Conservation (phyloP, 2,888 invertebrate genomes). For the Lamellibrachia satsuma region DNA sequence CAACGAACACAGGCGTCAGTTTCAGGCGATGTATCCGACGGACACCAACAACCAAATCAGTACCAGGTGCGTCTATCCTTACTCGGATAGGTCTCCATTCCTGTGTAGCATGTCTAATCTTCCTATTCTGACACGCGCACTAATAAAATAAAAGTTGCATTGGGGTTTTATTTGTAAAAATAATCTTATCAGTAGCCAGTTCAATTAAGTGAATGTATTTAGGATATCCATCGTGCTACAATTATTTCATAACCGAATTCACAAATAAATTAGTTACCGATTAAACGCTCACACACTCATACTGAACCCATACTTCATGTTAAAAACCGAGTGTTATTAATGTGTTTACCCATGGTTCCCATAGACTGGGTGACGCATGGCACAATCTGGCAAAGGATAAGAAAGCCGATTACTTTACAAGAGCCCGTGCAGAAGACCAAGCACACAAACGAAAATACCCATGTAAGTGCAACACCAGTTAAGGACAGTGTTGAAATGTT, state of each 20-base stretch:
- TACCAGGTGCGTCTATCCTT: background rate
- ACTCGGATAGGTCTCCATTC: background rate
- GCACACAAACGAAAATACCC: background rate
- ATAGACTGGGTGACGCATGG: constrained; percentile 9
- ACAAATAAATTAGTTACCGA: too few species aligned
- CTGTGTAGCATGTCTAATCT: too few species aligned
- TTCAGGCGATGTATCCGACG: constrained; percentile 1
- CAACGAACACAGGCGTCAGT: constrained; percentile 13
- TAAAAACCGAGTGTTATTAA: background rate
- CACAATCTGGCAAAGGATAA: background rate
- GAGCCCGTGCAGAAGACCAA: background rate
- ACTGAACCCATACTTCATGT: background rate
- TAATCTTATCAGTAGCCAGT: too few species aligned
- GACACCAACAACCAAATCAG: background rate
- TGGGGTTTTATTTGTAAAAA: background rate
- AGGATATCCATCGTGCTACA: too few species aligned
- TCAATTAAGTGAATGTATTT: too few species aligned
- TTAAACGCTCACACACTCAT: too few species aligned
- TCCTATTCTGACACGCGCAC: too few species aligned
- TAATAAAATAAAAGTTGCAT: too few species aligned
- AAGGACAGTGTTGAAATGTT: background rate
- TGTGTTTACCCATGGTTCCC: background rate
- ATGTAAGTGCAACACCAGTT: background rate
- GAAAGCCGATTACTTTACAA: constrained; percentile 17
- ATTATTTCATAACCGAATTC: too few species aligned